Percentiles rank a stretch among this genome's conserved stretches.
Conservation (phyloP, 2,797 vertebrate species). For the Girardinus metallicus region DNA sequence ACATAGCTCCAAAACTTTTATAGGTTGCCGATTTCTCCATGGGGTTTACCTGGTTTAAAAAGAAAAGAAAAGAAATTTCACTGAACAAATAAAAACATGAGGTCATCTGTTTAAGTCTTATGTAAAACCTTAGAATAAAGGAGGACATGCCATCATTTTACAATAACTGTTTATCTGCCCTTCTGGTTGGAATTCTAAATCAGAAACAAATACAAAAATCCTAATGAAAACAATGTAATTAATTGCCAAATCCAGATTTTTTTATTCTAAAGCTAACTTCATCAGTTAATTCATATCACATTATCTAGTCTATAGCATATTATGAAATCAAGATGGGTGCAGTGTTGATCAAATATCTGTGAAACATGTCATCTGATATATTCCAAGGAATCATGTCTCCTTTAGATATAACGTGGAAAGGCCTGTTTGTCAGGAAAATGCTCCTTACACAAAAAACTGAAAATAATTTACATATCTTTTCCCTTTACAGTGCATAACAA, state of each 20-base stretch:
- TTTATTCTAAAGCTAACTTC: not conserved
- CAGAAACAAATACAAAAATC: not conserved
- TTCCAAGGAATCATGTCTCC: not conserved
- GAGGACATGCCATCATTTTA: not conserved
- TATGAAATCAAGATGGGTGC: not conserved
- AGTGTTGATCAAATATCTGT: not conserved
- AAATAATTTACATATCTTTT: not conserved
- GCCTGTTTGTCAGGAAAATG: not conserved
- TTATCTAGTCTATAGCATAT: not conserved
- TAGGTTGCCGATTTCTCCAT: no score
- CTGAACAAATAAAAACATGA: not conserved
- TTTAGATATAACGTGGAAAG: not conserved
- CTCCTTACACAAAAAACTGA: not conserved
- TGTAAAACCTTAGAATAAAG: not conserved
- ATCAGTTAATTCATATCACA: not conserved
- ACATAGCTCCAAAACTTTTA: not conserved
- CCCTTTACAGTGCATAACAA: not conserved
- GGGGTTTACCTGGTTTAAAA: no score
- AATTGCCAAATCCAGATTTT: not conserved
- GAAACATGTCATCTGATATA: not conserved
- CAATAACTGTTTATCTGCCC: not conserved
- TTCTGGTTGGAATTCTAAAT: not conserved
- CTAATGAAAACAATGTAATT: not conserved
- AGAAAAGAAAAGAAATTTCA: not conserved
- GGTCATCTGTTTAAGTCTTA: not conserved